Conservation (phyloP, 1,140 invertebrate genomes). For the Drosophila pachea region DNA sequence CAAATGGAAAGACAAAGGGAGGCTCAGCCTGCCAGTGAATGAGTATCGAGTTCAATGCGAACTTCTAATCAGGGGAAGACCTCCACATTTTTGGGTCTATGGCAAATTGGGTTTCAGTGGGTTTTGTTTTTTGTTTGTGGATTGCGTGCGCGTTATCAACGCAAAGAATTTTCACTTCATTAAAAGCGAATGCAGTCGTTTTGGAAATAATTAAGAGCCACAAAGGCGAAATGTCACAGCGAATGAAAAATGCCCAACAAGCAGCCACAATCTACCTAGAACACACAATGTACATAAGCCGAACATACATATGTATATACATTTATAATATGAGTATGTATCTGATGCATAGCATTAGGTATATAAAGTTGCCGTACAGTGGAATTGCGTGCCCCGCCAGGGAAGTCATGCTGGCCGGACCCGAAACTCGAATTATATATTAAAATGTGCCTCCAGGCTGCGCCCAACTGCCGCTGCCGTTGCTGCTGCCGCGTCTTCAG, state of each 20-base stretch:
- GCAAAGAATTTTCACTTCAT: slow-evolving; percentile 78
- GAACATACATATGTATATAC: slow-evolving; percentile 5
- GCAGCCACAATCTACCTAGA: slow-evolving; percentile 52
- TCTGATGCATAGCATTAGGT: slow-evolving; percentile 26
- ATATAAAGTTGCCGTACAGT: slow-evolving; percentile 36
- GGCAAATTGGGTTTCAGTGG: slow-evolving; percentile 22
- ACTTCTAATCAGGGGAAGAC: neutral
- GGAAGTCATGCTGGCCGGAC: slow-evolving; percentile 62
- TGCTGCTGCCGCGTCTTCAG: neutral
- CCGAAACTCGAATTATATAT: slow-evolving; percentile 58
- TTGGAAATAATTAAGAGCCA: slow-evolving; percentile 77
- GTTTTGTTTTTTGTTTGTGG: slow-evolving; percentile 46
- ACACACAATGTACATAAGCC: slow-evolving; percentile 16
- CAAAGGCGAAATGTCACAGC: slow-evolving; percentile 74
- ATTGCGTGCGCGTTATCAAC: slow-evolving; percentile 73
- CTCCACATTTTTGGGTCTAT: slow-evolving; percentile 1
- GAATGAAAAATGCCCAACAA: slow-evolving; percentile 76
- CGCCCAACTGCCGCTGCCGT: slow-evolving; percentile 7
- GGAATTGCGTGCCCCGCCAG: slow-evolving; percentile 42
- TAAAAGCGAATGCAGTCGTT: slow-evolving; percentile 76
- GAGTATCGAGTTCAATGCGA: neutral
- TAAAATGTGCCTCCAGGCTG: slow-evolving; percentile 34
- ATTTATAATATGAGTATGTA: slow-evolving; percentile 6
- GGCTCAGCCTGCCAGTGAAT: slow-evolving; percentile 29
- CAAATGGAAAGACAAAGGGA: slow-evolving; percentile 19